These are phyloP conservation scores for Stegodyphus mimosarum DNA, from an alignment of 1,140 invertebrate species.

Conservation along the genomic window DNA sequence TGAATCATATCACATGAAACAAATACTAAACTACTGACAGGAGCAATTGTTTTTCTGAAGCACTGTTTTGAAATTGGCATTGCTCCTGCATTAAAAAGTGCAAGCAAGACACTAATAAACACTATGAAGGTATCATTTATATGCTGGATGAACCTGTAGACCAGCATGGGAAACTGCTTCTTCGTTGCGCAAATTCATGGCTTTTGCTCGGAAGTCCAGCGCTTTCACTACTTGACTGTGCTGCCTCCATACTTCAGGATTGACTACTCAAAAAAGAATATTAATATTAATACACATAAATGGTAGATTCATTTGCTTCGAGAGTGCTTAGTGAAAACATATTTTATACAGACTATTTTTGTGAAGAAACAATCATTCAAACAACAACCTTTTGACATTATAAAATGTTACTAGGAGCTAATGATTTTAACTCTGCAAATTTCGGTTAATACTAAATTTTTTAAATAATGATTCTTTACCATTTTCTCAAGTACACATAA, in stretches of 20 bases:
- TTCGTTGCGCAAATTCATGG: slow-evolving; percentile 50
- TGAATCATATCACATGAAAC: slow-evolving; percentile 15
- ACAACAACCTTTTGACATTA: too few species aligned
- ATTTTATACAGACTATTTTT: too few species aligned
- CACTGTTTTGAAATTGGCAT: not conserved
- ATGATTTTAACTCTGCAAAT: too few species aligned
- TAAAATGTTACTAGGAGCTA: too few species aligned
- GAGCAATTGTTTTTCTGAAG: not conserved
- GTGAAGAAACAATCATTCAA: too few species aligned
- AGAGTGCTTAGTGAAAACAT: too few species aligned
- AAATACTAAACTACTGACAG: not conserved
- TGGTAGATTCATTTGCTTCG: too few species aligned
- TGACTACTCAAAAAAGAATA: slow-evolving; percentile 56
- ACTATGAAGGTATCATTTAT: slow-evolving; percentile 35
- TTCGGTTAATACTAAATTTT: too few species aligned
- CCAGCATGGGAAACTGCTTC: slow-evolving; percentile 37
- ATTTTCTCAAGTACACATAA: too few species aligned
- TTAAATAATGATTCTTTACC: too few species aligned
- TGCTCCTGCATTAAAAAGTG: not conserved
- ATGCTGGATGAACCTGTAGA: slow-evolving; percentile 54
- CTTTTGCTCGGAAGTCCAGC: slow-evolving; percentile 53
- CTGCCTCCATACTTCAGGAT: slow-evolving; percentile 57
- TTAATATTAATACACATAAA: slow-evolving; percentile 11
- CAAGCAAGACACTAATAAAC: not conserved
- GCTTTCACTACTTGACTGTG: slow-evolving; percentile 57